A percentile compares a stretch with the other conserved stretches of the same genome.
Conservation (phyloP, 2,888 invertebrate species). For the Cheilosia impressa region DNA sequence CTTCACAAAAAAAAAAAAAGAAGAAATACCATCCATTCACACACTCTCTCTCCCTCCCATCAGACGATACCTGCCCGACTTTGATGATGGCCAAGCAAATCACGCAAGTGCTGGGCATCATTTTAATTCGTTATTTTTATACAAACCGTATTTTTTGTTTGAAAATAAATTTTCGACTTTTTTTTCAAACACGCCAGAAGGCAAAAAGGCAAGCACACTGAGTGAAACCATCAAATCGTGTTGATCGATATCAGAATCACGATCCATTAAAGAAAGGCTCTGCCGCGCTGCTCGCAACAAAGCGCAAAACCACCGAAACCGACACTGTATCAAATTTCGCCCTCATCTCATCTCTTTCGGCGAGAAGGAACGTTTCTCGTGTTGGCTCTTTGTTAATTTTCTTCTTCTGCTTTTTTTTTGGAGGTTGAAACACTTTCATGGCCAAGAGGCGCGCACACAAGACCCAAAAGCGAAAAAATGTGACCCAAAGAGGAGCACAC, state of each 20-base stretch:
- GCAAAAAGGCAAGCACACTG: constrained; percentile 21
- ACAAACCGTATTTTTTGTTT: constrained; percentile 1
- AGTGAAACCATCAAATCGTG: constrained; percentile 69
- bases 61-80: background rate
- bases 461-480: constrained; percentile 16
- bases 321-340: constrained; percentile 75
- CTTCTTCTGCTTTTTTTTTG: constrained; percentile 15
- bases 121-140: constrained; percentile 18
- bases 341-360: constrained; percentile 53
- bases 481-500: background rate
- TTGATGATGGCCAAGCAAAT: constrained; percentile 59
- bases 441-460: constrained; percentile 40
- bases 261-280: constrained; percentile 72
- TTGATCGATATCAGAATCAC: constrained; percentile 75
- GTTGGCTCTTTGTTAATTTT: constrained; percentile 24
- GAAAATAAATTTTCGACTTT: constrained; percentile 37
- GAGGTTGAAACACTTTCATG: constrained; percentile 57
- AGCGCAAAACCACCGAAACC: constrained; percentile 68
- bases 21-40: no score
- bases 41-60: background rate
- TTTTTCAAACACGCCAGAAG: constrained; percentile 48
- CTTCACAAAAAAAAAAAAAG: constrained; percentile 24
- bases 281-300: constrained; percentile 44
- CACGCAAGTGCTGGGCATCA: constrained; percentile 60
- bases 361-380: constrained; percentile 8